Conservation (phyloP, 2,888 invertebrate species). For the Hydroisotoma schaefferi region DNA sequence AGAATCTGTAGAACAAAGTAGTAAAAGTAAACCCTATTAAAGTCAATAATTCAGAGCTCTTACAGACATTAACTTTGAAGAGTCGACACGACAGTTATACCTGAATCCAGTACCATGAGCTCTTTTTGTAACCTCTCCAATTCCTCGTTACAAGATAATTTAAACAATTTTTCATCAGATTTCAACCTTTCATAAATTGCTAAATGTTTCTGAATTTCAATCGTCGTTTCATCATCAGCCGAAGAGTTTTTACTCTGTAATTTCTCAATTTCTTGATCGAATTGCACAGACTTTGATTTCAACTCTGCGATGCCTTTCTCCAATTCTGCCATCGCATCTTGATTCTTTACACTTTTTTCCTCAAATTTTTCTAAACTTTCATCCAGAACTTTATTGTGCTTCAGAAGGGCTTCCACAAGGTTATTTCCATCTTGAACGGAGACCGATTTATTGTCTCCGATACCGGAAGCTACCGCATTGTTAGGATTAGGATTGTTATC, state of each 20-base stretch:
- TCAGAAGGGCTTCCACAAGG: conserved; percentile 35
- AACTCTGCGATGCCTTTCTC: conserved; percentile 25
- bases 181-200: conserved; percentile 63
- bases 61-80: background rate
- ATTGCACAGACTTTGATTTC: conserved; percentile 12
- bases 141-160: conserved; percentile 68
- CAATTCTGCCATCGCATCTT: conserved; percentile 17
- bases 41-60: no score
- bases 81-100: background rate
- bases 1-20: conserved; percentile 38
- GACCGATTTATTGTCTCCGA: background rate
- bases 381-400: conserved; percentile 37
- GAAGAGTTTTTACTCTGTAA: conserved; percentile 1
- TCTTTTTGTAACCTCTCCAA: conserved; percentile 57
- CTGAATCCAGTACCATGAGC: conserved; percentile 50
- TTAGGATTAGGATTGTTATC: background rate
- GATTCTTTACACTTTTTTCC: conserved; percentile 16
- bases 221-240: conserved; percentile 18
- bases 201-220: conserved; percentile 35
- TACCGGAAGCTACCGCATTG: background rate
- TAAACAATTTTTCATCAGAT: conserved; percentile 68
- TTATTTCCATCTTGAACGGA: conserved; percentile 11
- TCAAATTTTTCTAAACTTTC: conserved; percentile 28
- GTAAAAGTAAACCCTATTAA: conserved; percentile 11
- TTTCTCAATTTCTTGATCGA: conserved; percentile 18